Evolutionary conservation across 30 jellyfish, hydroid and myxozoan genomes (phyloP).

Genomic region (Rhopilema esculentum): DNA sequence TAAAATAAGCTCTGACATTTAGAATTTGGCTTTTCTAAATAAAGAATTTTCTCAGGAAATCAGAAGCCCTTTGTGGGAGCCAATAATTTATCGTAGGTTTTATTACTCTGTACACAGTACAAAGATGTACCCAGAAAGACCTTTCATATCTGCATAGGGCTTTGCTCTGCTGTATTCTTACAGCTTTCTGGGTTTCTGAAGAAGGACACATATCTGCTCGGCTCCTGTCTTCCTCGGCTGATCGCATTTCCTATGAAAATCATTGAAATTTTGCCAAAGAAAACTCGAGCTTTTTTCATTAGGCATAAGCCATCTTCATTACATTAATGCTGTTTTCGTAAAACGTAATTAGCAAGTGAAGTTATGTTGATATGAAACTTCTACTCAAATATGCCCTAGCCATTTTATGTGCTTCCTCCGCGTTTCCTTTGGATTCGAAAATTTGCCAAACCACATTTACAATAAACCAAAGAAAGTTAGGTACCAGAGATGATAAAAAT

Average conservation of each 20-base stretch:
- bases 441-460: constrained; percentile 58
- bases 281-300: neutral
- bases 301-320: neutral
- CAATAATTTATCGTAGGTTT: neutral
- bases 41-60: neutral
- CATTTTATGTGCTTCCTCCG: neutral
- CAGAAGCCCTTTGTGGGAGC: neutral
- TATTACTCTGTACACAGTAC: neutral
- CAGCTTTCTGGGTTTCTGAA: too few relatives aligned
- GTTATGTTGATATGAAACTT: neutral
- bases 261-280: neutral
- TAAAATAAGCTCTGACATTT: too few relatives aligned
- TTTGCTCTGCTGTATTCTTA: too few relatives aligned
- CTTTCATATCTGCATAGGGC: too few relatives aligned
- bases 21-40: too few relatives aligned
- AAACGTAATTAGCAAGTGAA: neutral
- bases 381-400: neutral
- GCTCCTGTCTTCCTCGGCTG: neutral
- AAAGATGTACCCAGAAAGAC: too few relatives aligned
- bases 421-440: neutral
- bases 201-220: too few relatives aligned
- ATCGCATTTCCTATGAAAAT: neutral
- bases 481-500: constrained; percentile 14
- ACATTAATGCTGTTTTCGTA: neutral
- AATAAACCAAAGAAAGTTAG: constrained; percentile 1